Percentiles rank a stretch among this genome's conserved stretches.
phyloP scores from a whole-genome alignment of 1,140 invertebrate genomes.

The Acromyrmex charruanus region DNA sequence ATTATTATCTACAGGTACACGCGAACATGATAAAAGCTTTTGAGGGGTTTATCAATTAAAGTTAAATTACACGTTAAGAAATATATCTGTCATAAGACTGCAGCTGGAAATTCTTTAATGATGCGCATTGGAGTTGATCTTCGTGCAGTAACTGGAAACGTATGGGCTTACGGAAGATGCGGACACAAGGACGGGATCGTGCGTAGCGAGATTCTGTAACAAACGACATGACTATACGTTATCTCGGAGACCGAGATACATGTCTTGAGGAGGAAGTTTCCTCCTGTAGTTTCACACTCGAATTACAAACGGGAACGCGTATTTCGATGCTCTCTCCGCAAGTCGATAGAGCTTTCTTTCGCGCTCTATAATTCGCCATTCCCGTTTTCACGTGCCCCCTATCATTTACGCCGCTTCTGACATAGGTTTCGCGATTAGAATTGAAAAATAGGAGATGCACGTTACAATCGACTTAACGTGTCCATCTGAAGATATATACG shows the following conservation, averaged over 20 bases:
- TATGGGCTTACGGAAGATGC: slow-evolving; percentile 37
- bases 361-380: slow-evolving; percentile 48
- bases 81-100: slow-evolving; percentile 46
- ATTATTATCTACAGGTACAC: background rate
- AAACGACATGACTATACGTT: slow-evolving; percentile 59
- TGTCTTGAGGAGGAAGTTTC: slow-evolving; percentile 55
- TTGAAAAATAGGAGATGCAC: slow-evolving; percentile 35
- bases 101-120: slow-evolving; percentile 61
- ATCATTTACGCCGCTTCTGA: slow-evolving; percentile 28
- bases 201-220: slow-evolving; percentile 60
- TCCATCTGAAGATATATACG: slow-evolving; percentile 19
- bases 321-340: slow-evolving; percentile 42
- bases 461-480: background rate
- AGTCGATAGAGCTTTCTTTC: slow-evolving; percentile 45
- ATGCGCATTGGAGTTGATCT: slow-evolving; percentile 41
- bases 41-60: slow-evolving; percentile 34
- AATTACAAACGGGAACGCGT: slow-evolving; percentile 57
- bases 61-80: slow-evolving; percentile 59
- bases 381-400: slow-evolving; percentile 29
- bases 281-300: slow-evolving; percentile 54
- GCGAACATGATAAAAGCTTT: background rate
- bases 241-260: slow-evolving; percentile 61
- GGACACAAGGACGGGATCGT: slow-evolving; percentile 31
- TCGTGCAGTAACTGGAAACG: slow-evolving; percentile 56
- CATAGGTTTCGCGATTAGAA: slow-evolving; percentile 29